Percentiles rank a stretch among this genome's conserved stretches.
phyloP scores from a whole-genome alignment of 2,797 vertebrate genomes.

The Poeciliopsis gracilis region DNA sequence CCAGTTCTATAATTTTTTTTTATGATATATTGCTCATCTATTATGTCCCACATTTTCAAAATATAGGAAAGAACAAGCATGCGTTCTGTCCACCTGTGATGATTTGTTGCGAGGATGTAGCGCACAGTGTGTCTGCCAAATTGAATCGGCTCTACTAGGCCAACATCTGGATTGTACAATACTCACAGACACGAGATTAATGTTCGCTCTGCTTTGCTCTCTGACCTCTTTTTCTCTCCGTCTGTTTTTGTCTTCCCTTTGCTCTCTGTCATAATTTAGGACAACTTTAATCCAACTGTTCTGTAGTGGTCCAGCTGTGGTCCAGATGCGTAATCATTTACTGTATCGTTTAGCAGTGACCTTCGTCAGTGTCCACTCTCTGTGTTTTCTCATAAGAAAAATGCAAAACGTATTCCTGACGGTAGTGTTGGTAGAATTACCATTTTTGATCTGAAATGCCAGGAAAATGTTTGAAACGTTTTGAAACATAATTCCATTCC shows the following conservation, averaged over 20 bases:
- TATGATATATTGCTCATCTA: not conserved
- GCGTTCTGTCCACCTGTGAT: constrained; percentile 16
- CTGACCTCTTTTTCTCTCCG: constrained; percentile 45
- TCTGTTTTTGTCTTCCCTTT: constrained; percentile 44
- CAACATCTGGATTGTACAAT: constrained; percentile 68
- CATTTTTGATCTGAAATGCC: constrained; percentile 38
- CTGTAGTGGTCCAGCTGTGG: constrained; percentile 54
- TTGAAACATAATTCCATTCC: constrained; percentile 41
- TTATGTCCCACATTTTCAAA: not conserved
- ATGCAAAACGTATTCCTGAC: constrained; percentile 15
- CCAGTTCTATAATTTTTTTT: not conserved
- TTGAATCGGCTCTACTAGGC: constrained; percentile 42
- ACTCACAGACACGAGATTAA: constrained; percentile 58
- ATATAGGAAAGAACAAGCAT: not conserved
- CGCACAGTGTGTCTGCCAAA: constrained; percentile 21
- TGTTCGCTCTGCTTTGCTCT: constrained; percentile 38
- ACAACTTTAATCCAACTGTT: constrained; percentile 54
- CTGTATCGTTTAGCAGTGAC: constrained; percentile 15
- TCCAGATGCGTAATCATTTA: constrained; percentile 27
- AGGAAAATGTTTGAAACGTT: constrained; percentile 26
- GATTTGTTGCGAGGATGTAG: constrained; percentile 23
- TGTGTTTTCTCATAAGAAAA: constrained; percentile 17
- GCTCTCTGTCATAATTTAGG: constrained; percentile 46
- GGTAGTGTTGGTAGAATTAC: constrained; percentile 23
- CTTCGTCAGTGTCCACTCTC: constrained; percentile 13